Evolutionary conservation across 2,113 vertebrate genomes (phyloP).

Genomic region (Ursus arctos): DNA sequence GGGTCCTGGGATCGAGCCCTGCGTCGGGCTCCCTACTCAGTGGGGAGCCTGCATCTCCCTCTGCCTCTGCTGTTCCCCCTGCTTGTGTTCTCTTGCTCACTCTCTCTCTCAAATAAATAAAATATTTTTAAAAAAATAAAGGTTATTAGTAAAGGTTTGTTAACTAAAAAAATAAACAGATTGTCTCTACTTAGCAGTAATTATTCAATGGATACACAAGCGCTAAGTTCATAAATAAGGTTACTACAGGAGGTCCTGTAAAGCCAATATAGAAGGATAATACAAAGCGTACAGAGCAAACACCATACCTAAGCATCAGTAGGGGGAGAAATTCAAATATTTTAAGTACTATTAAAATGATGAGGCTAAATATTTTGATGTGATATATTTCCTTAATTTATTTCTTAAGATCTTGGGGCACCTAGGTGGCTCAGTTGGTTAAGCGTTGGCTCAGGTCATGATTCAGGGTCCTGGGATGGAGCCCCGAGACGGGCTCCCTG

Average conservation of each 20-base stretch:
- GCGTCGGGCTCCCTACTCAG: background rate
- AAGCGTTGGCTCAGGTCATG: no score
- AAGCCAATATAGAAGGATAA: background rate
- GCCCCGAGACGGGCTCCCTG: no score
- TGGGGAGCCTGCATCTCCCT: background rate
- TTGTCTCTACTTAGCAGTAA: background rate
- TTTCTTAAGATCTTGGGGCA: background rate
- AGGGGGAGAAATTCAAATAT: background rate
- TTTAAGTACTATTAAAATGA: background rate
- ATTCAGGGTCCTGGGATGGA: no score
- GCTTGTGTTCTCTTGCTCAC: background rate
- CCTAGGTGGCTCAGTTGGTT: no score
- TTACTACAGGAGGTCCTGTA: background rate
- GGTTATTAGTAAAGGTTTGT: background rate
- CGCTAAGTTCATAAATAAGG: background rate
- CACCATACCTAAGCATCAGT: background rate
- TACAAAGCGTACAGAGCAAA: background rate
- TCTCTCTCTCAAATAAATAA: background rate
- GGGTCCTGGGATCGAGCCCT: background rate
- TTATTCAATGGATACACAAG: background rate
- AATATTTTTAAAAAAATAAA: background rate
- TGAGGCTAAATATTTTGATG: background rate
- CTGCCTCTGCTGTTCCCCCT: background rate
- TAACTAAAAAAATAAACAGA: background rate
- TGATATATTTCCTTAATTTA: conserved; percentile 24